phyloP scores from a whole-genome alignment of 2,113 vertebrate genomes.

The western clawed frog (Xenopus tropicalis) region UCB_Xtro_10.0 CM004448.2:102629001-102629500 shows the following conservation, averaged over 20 bases:
- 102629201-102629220: constrained; percentile 38
- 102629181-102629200: constrained; percentile 35
- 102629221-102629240: constrained; percentile 40
- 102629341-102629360: too few relatives aligned
- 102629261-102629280: constrained; percentile 28
- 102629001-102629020: neutral
- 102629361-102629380: too few relatives aligned
- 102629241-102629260: constrained; percentile 34
- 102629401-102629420: too few relatives aligned
- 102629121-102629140: constrained; percentile 34
- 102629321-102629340: constrained; percentile 1
- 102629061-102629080: constrained; percentile 27
- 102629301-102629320: constrained; percentile 10
- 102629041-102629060: constrained; percentile 14
- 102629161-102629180: constrained; percentile 41
- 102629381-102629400: too few relatives aligned
- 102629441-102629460: too few relatives aligned
- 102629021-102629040: constrained; percentile 7
- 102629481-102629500: too few relatives aligned
- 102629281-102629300: constrained; percentile 26
- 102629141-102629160: constrained; percentile 38
- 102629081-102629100: constrained; percentile 36
- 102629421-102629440: too few relatives aligned
- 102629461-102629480: too few relatives aligned
- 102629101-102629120: constrained; percentile 41